phyloP scores from a whole-genome alignment of 1,140 invertebrate species.

The Monochamus saltuarius region DNA sequence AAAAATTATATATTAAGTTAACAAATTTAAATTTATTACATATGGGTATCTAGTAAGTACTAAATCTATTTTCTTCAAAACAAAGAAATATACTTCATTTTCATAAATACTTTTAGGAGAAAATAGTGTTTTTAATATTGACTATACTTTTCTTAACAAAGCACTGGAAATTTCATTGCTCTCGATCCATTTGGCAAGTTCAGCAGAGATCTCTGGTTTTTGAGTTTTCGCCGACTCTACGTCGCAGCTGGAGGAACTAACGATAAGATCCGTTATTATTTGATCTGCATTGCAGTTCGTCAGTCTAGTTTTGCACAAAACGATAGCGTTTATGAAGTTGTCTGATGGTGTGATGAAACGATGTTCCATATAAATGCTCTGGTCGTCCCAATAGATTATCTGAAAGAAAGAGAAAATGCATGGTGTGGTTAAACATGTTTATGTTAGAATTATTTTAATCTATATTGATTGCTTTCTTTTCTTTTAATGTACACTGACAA shows the following conservation, averaged over 20 bases:
- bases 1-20: too few relatives aligned
- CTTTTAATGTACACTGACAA: too few relatives aligned
- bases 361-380: constrained; percentile 83
- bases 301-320: constrained; percentile 72
- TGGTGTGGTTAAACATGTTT: too few relatives aligned
- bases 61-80: too few relatives aligned
- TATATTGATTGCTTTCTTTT: too few relatives aligned
- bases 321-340: constrained; percentile 79
- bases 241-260: constrained; percentile 33
- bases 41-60: too few relatives aligned
- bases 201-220: constrained; percentile 62
- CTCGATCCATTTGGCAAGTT: constrained; percentile 66
- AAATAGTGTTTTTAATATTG: too few relatives aligned
- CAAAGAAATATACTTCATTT: too few relatives aligned
- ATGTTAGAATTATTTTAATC: too few relatives aligned
- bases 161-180: constrained; percentile 67
- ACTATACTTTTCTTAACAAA: constrained; percentile 27
- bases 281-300: constrained; percentile 66
- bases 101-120: too few relatives aligned
- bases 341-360: constrained; percentile 76
- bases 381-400: constrained; percentile 84
- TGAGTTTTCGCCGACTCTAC: constrained; percentile 50
- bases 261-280: constrained; percentile 41
- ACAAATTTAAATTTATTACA: too few relatives aligned
- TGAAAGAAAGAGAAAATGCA: constrained; percentile 33